Base-by-base conservation (phyloP, 1,140 invertebrate species). In the Zaprionus capensis region DNA sequence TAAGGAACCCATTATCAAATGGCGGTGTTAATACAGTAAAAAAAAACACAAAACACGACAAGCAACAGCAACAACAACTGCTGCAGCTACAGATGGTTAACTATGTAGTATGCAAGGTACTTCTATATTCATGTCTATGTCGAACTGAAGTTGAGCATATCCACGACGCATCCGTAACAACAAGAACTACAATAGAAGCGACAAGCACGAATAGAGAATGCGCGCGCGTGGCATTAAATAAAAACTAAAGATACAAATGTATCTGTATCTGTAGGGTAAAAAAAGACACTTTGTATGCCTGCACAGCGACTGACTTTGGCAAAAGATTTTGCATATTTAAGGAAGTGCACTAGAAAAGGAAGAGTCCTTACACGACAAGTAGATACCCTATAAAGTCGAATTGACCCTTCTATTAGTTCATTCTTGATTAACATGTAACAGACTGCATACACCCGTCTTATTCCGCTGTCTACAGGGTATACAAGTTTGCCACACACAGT, bases 1-100 rank as follows among this genome's bases (percentile, higher is more conserved):
- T 80, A 78, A 86, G 64, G 68, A 76, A 82, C 64, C 83, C 84
- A 87, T 88, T 87, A 87, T 87, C 84, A 87, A 87, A 87, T 86
- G 83, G 71, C 77, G 73, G 76, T 69, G 73, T 73, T 82, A 81
- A 84, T 81, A 85, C 41, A 70, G 63, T 58, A 15, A 15, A 15
- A 38, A 38, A 36, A 36, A 36, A 12, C 2, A 36, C 36, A 49
- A 61, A 51, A 41, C 38, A 70, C 14, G 36, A 20, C 41, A 46
- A 58, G 49, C 46, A 68, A 63, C 66, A 65, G 34, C 67, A 64
- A 22, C 63, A 34, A 34, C 9, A 34, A 34, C 31, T 11, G 9
- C 31, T 11, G 31, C 31, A 34, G 31, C 36, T 36, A 28, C 58
- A 34, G 26, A 22, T 36, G 31, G 26, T n/a, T 53, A 71, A 70